Conservation (phyloP, 2,113 vertebrate genomes). For the Microcebus jonahi region DNA sequence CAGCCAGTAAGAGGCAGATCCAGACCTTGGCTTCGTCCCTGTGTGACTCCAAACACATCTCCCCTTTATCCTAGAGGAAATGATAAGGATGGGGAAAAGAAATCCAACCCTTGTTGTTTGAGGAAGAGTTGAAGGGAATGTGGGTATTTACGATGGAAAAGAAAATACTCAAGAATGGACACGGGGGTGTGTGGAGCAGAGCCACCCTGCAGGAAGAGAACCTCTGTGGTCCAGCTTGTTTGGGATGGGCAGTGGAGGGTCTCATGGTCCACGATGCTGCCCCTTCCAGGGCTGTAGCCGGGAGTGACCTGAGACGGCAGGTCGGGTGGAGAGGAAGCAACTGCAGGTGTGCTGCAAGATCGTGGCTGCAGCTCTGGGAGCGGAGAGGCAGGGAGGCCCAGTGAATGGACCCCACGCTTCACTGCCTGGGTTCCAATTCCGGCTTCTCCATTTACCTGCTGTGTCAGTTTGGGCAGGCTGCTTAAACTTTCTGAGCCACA, state of each 20-base stretch:
- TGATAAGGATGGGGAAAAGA: neutral
- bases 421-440: neutral
- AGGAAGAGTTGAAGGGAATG: neutral
- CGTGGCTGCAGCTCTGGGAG: fast-evolving
- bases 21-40: neutral
- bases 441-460: fast-evolving
- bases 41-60: neutral
- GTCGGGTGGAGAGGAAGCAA: neutral
- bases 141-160: neutral
- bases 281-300: too few species aligned
- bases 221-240: neutral
- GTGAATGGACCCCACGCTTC: neutral
- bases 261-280: fast-evolving
- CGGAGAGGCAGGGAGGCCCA: neutral
- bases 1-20: neutral
- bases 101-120: neutral
- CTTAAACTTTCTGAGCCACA: neutral
- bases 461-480: too few species aligned
- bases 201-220: too few species aligned
- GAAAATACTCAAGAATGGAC: neutral
- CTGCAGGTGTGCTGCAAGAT: fast-evolving
- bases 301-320: fast-evolving
- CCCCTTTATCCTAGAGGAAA: neutral
- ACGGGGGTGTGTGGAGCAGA: neutral
- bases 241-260: neutral